Evolutionary conservation across 2,113 vertebrate species (phyloP).

Genomic region (Odontophorus gujanensis): DNA sequence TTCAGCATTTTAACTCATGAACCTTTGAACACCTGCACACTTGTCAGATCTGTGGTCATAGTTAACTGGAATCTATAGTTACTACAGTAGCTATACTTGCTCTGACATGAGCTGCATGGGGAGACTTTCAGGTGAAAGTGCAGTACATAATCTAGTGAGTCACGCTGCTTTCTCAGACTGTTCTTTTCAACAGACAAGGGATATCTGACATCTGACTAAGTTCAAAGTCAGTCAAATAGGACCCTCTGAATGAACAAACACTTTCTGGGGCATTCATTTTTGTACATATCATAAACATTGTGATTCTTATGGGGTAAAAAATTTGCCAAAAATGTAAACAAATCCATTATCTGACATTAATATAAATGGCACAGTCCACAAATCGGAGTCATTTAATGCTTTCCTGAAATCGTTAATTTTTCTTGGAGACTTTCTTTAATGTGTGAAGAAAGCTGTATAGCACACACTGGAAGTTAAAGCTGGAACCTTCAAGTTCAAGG

Average conservation of each 20-base stretch:
- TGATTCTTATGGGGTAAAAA: neutral
- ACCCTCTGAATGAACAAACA: neutral
- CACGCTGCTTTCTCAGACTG: slow-evolving; percentile 4
- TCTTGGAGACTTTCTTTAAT: slow-evolving; percentile 62
- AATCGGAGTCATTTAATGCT: slow-evolving; percentile 49
- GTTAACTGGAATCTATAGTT: slow-evolving; percentile 79
- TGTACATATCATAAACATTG: neutral
- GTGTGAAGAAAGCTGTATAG: slow-evolving; percentile 57
- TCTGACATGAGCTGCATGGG: slow-evolving; percentile 70
- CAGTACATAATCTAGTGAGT: slow-evolving; percentile 20
- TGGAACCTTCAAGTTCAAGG: slow-evolving; percentile 82
- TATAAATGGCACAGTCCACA: neutral
- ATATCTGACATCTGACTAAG: slow-evolving; percentile 1
- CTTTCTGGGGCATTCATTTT: neutral
- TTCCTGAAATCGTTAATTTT: slow-evolving; percentile 44
- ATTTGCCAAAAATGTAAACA: slow-evolving; percentile 39
- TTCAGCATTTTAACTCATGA: slow-evolving; percentile 80
- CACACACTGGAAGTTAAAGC: slow-evolving; percentile 75
- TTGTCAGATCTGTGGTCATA: slow-evolving; percentile 79
- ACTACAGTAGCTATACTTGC: slow-evolving; percentile 46
- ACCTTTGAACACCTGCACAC: slow-evolving; percentile 84
- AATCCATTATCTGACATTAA: slow-evolving; percentile 36
- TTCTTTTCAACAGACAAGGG: neutral
- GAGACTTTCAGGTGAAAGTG: slow-evolving; percentile 22
- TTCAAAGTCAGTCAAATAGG: slow-evolving; percentile 52